Evolutionary conservation across 2,113 vertebrate genomes (phyloP), one percentile per base, ranked within the genome.

Genomic region (Anseranas semipalmata): DNA sequence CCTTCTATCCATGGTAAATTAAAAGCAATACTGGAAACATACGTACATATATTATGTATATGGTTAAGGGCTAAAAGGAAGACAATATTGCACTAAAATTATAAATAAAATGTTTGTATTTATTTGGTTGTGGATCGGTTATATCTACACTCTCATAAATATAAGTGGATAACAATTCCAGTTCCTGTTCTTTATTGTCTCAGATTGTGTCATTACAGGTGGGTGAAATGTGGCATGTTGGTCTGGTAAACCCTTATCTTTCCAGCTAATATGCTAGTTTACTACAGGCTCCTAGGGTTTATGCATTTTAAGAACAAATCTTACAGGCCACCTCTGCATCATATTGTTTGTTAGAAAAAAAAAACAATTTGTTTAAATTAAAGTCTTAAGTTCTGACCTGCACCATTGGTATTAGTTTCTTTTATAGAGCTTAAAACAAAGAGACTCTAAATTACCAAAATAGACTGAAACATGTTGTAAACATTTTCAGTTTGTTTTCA

Each of bases 171-270:
- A 55, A 41, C 15, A 8, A 22, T 45, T 15, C 32, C 39, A 21
- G 48, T 32, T 27, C 52, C 46, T 14, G 21, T 4, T 35, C 39
- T 48, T 77, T 24, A 7, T 3, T 18, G 0, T 5, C 2, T 6
- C 59, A 24, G 25, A 8, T 3, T 33, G n/a, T 0, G 0, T 20
- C 55, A 7, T 6, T 52, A 19, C 37, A 17, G 76, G 1, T 43
- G 39, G 30, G 17, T 20, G 53, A 39, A 35, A 59, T 1, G 5
- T 0, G 19, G 15, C 13, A 4, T 0, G 4, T 7, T 39, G 71
- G 46, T 48, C 62, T 71, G 62, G 46, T 20, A 22, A 82, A 52
- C 52, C 20, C 72, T 30, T 16, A 72, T 17, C 37, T 35, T 76
- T 48, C 59, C 7, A 1, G 33, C 6, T 27, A 37, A 8, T 21